Base-by-base conservation (phyloP, 2,888 invertebrate species). In the Schrankia costaestrigalis region DNA sequence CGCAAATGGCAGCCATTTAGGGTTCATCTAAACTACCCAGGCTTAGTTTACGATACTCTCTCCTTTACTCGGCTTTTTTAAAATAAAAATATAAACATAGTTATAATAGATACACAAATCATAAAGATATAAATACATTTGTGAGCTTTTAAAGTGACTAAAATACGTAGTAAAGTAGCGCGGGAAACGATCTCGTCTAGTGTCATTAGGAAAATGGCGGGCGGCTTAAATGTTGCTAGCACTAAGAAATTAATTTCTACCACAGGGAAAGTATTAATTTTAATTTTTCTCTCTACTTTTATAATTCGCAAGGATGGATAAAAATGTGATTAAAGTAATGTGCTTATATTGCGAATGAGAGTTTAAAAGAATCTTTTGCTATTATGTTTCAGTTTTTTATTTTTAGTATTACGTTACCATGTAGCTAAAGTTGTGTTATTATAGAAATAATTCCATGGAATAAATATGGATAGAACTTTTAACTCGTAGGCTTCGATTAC, bases 171-270 rank as follows among this genome's bases (percentile, higher is more conserved):
- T 48, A 50, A 51, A 47, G 48, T 49, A 48, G 46, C 40, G 56
- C 53, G 41, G 41, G 41, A 52, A 56, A 47, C 41, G 53, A 49
- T 70, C 40, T 14, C 43, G 35, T 57, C 52, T 70, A 74, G 75
- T 71, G 70, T 71, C 74, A 78, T 79, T 78, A 78, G 53, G 64
- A 68, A 71, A 75, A 78, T 73, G 68, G 67, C 68, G 69, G 60
- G 49, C 56, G 49, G 63, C 55, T 72, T 67, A 66, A 73, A 72
- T 71, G 74, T 74, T 76, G 65, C 74, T 70, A 70, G 64, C 67
- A 60, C 44, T 46, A 39, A 58, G 51, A 56, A 56, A 53, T 42
- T 56, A 56, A 57, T 59, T 64, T 55, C 45, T 58, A 46, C 58
- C 43, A 22, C 47, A n/a, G 35, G 38, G 35, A 43, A 55, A 46